Evolutionary conservation across 2,888 invertebrate species (phyloP).

Genomic region (Dysmachus trigonus): DNA sequence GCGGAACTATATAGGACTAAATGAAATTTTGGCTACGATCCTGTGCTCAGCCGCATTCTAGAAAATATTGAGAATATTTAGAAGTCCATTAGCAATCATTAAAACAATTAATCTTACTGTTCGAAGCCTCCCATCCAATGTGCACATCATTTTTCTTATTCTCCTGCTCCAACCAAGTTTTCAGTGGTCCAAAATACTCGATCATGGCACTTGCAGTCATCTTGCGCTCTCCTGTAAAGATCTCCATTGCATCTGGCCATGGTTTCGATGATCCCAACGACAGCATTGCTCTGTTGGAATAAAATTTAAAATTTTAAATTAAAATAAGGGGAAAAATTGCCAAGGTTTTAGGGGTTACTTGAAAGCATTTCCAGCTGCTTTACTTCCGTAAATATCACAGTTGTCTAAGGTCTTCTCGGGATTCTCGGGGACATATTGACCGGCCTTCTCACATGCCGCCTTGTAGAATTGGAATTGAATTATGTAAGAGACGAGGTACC

Average conservation of each 20-base stretch:
- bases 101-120: conserved; percentile 56
- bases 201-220: conserved; percentile 81
- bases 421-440: conserved; percentile 77
- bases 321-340: neutral
- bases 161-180: conserved; percentile 77
- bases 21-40: neutral
- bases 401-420: conserved; percentile 76
- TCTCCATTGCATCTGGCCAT: conserved; percentile 88
- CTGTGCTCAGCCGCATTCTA: neutral
- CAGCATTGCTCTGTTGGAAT: conserved; percentile 71
- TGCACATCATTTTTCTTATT: conserved; percentile 74
- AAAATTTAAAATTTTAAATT: neutral
- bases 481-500: conserved; percentile 81
- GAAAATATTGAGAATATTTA: neutral
- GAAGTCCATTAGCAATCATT: neutral
- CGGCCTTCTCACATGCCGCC: conserved; percentile 77
- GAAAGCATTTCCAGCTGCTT: conserved; percentile 78
- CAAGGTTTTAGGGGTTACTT: conserved; percentile 64
- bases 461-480: conserved; percentile 83
- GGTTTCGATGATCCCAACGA: conserved; percentile 78
- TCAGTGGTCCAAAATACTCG: conserved; percentile 82
- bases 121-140: conserved; percentile 70
- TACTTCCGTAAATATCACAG: conserved; percentile 86
- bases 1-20: neutral
- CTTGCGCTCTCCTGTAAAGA: conserved; percentile 77